Base-by-base conservation (phyloP, 2,113 vertebrate genomes). In the Atlantisia rogersi region DNA sequence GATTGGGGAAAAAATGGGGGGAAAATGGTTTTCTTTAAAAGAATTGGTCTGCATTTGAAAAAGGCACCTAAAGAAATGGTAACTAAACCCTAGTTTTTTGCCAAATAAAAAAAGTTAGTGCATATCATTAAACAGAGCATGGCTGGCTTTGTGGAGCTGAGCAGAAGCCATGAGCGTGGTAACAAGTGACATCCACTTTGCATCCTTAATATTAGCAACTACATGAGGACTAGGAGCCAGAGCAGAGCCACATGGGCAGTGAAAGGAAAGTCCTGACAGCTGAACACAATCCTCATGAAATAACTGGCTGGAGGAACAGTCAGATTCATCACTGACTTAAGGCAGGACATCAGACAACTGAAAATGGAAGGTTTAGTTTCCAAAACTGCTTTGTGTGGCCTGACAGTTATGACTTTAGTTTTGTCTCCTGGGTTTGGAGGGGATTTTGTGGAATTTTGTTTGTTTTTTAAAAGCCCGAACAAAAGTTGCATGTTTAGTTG, bases 361-460 rank as follows among this genome's bases (percentile, higher is more conserved):
- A 76, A 69, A 68, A 35, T 1, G 20, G 10, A 80, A 79, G 24
- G 7, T 53, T 92, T 28, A 22, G 40, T 80, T 86, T 69, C n/a
- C 31, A 73, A 62, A 88, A 29, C 28, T 25, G 24, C 28, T 67
- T 80, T 86, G 46, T 15, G 4, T 9, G 3, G 11, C 39, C 13
- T 28, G 37, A 22, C 1, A 5, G 31, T 78, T 63, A 26, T 14
- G 7, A 18, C 2, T 28, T 24, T 74, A 4, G 20, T 40, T 65
- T 59, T 46, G 40, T 5, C 15, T 88, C 7, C 16, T 74, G 46
- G 4, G 2, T 60, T 88, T 70, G 22, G 12, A 28, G 0, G 0
- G 2, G 4, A 0, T 18, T 71, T 70, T 62, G 24, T 13, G 16
- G 26, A 1, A 4, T 26, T 7, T 17, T 20, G 22, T 52, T 77